A percentile compares a stretch with the other conserved stretches of the same genome.
Evolutionary conservation across 2,888 invertebrate species (phyloP).

Genomic region (Nycteola revayana): DNA sequence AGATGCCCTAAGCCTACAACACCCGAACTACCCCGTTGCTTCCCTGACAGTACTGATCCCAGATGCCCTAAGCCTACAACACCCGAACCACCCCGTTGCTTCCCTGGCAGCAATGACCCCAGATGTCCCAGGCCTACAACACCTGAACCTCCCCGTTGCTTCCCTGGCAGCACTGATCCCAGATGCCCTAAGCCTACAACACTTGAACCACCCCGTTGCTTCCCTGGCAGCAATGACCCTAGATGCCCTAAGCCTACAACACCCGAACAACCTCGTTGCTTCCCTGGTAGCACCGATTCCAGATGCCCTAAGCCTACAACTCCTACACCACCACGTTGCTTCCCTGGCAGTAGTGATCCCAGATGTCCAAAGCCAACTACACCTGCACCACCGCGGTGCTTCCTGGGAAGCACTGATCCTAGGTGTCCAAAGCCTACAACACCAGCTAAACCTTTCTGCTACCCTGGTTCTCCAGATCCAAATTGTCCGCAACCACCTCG

Average conservation of each 20-base stretch:
- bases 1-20: slow-evolving; percentile 36
- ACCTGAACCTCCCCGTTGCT: slow-evolving; percentile 23
- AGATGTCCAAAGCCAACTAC: slow-evolving; percentile 34
- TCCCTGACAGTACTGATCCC: slow-evolving; percentile 42
- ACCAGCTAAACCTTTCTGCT: slow-evolving; percentile 28
- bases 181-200: slow-evolving; percentile 39
- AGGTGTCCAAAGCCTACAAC: slow-evolving; percentile 40
- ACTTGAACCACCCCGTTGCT: slow-evolving; percentile 36
- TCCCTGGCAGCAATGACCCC: slow-evolving; percentile 26
- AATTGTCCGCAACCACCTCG: slow-evolving; percentile 47
- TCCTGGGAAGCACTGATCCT: slow-evolving; percentile 13
- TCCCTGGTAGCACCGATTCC: slow-evolving; percentile 41
- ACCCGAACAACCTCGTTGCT: slow-evolving; percentile 33
- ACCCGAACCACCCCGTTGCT: slow-evolving; percentile 34
- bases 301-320: slow-evolving; percentile 31
- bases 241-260: slow-evolving; percentile 37
- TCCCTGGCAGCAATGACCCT: slow-evolving; percentile 29
- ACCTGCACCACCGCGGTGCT: slow-evolving; percentile 10
- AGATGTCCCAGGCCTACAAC: slow-evolving; percentile 37
- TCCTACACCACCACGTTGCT: slow-evolving; percentile 33
- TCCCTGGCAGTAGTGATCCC: slow-evolving; percentile 39
- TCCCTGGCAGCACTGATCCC: slow-evolving; percentile 30
- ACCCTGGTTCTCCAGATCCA: slow-evolving; percentile 48
- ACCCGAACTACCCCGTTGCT: slow-evolving; percentile 36
- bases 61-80: slow-evolving; percentile 40